A percentile compares a stretch with the other conserved stretches of the same genome.
phyloP scores from a whole-genome alignment of 2,113 vertebrate species.

The Scolopax mira region DNA sequence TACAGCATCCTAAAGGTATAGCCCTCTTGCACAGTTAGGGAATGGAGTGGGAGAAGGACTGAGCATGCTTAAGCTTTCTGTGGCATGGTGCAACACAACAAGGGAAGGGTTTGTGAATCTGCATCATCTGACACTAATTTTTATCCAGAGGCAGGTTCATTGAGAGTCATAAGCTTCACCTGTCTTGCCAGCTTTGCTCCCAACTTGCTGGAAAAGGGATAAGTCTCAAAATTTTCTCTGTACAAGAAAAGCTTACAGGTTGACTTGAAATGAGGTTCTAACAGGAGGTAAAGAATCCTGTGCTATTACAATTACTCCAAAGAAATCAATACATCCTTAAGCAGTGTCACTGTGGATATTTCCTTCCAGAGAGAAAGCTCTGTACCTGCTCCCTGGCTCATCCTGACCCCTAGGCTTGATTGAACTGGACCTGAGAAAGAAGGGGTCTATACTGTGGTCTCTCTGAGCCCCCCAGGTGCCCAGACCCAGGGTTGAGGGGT shows the following conservation, averaged over 20 bases:
- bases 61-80: neutral
- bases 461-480: neutral
- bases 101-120: neutral
- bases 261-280: neutral
- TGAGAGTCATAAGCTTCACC: neutral
- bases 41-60: neutral
- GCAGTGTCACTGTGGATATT: neutral
- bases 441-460: neutral
- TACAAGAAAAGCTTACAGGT: neutral
- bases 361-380: neutral
- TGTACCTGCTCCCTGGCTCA: neutral
- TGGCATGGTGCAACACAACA: neutral
- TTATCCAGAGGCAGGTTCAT: neutral
- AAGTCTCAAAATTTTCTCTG: neutral
- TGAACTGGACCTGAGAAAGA: neutral
- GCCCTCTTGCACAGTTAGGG: neutral
- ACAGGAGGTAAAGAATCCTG: neutral
- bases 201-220: neutral
- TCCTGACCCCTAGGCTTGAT: neutral
- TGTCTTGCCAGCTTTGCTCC: neutral
- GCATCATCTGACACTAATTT: neutral
- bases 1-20: slow-evolving; percentile 60
- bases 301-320: neutral
- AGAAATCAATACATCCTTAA: neutral
- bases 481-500: neutral